phyloP scores from a whole-genome alignment of 2,797 vertebrate species.

The Galaxias olidus region DNA sequence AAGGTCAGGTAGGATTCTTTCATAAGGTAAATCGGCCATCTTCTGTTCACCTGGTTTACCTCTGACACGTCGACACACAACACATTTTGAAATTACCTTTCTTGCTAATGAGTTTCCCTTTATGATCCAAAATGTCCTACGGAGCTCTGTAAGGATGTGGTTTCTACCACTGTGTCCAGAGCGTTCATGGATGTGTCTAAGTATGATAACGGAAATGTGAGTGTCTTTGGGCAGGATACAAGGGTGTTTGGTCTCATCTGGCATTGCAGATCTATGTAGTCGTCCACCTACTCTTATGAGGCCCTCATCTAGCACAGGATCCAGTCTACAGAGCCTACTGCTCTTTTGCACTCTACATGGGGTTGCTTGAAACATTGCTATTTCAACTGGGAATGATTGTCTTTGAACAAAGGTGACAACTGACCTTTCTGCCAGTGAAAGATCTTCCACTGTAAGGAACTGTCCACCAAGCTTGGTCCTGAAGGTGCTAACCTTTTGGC shows the following conservation, averaged over 20 bases:
- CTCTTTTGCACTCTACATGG: background rate
- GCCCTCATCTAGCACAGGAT: background rate
- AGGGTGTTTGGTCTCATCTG: slow-evolving; percentile 1
- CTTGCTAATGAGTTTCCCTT: too few species aligned
- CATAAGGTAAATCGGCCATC: too few species aligned
- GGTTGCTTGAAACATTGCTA: background rate
- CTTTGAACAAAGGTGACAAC: background rate
- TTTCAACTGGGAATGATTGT: slow-evolving; percentile 12
- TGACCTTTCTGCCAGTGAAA: background rate
- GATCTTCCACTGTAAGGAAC: background rate
- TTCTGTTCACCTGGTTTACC: too few species aligned
- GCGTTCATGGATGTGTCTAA: too few species aligned
- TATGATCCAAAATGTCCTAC: too few species aligned
- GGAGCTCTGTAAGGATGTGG: too few species aligned
- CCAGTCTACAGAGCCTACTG: background rate
- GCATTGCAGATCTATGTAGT: background rate
- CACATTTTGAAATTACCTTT: too few species aligned
- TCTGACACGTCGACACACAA: too few species aligned
- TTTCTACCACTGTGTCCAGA: too few species aligned
- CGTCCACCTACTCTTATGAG: slow-evolving; percentile 2
- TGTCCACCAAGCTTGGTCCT: too few species aligned
- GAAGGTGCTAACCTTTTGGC: too few species aligned
- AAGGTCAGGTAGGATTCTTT: too few species aligned
- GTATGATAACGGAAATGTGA: background rate
- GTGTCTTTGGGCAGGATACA: slow-evolving; percentile 5